Evolutionary conservation across 2,888 invertebrate species (phyloP).

Genomic region (Apamea monoglypha): DNA sequence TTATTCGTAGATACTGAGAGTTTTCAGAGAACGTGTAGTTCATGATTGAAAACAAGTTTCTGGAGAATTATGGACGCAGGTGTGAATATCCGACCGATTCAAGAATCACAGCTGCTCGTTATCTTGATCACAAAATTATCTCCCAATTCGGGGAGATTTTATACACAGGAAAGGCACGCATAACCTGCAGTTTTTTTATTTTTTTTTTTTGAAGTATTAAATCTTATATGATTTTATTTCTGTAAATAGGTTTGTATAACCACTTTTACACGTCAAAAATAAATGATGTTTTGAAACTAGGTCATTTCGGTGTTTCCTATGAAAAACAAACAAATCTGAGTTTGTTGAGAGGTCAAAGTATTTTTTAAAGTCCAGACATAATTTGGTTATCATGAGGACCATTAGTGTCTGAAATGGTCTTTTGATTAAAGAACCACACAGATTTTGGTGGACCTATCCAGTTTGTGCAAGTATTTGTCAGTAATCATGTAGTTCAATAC

Average conservation of each 20-base stretch:
- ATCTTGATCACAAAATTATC: slow-evolving; percentile 52
- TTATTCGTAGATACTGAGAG: not conserved
- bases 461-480: not conserved
- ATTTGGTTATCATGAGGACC: not conserved
- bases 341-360: not conserved
- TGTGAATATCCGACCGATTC: slow-evolving; percentile 46
- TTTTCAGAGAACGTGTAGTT: not conserved
- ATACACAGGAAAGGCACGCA: not conserved
- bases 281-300: not conserved
- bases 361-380: not conserved
- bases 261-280: not conserved
- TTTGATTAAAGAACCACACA: not conserved
- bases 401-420: not conserved
- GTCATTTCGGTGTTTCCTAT: not conserved
- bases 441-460: not conserved
- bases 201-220: not conserved
- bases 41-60: not conserved
- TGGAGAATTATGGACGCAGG: not conserved
- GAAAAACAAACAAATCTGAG: not conserved
- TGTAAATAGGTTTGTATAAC: not conserved
- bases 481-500: not conserved
- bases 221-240: not conserved
- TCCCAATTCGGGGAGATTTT: slow-evolving; percentile 53
- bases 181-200: not conserved
- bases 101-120: slow-evolving; percentile 59